Evolutionary conservation across 2,113 vertebrate species (phyloP), one percentile per base, ranked within the genome.

Genomic region (Pseudolaguvia tuberculata): DNA sequence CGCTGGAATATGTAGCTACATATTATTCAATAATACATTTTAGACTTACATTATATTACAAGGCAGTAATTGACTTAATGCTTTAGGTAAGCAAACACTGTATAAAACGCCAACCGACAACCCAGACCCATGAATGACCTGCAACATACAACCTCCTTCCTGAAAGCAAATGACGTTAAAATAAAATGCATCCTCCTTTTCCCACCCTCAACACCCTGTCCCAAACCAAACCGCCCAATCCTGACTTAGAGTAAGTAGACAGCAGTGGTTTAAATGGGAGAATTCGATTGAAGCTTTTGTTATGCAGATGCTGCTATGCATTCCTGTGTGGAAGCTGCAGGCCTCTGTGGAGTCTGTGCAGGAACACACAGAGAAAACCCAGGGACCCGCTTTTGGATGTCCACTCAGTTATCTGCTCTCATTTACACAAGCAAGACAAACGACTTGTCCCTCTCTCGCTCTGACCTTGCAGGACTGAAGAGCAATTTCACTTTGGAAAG

Each of bases 271-370:
- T 78, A 76, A 80, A 78, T 61, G 55, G 70, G 75, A 76, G 56
- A 56, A 51, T 68, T 69, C 70, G 73, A 78, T 70, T 69, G 65
- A 1, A 52, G 61, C 78, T 78, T 83, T 83, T 83, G 79, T 80
- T 70, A 83, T 83, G 81, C 74, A 83, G 76, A 83, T 83, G n/a
- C 57, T 83, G n/a, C 57, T 68, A 89, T 86, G 89, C 91, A 90
- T 87, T 90, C 88, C 88, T 90, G 87, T 81, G 83, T 87, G 86
- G 85, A 87, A 89, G 89, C 88, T 89, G 87, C 86, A 84, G 85
- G 86, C 88, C 91, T 84, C 80, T 70, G 67, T 59, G 72, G 75
- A 80, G 76, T 76, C 62, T 70, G 70, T 73, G 73, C 70, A n/a
- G 55, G 70, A 74, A 68, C 78, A 73, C 75, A 50, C 52, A 78